Percentiles rank a stretch among this genome's conserved stretches.
phyloP scores from a whole-genome alignment of 1,140 invertebrate genomes.

The Pseudachorutes palmiensis region DNA sequence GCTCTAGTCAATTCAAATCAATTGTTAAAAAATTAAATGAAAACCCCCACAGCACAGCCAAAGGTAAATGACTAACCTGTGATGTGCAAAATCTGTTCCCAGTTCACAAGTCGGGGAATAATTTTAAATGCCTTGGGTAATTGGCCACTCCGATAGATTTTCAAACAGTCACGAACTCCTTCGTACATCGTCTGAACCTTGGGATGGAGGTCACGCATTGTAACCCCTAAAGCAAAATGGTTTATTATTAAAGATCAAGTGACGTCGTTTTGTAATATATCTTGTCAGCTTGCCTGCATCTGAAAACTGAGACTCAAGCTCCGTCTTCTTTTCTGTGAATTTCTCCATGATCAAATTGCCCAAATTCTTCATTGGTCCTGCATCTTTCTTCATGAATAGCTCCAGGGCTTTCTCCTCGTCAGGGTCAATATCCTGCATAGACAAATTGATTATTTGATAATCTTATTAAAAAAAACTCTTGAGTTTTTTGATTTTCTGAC shows the following conservation, averaged over 20 bases:
- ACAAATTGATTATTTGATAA: no score
- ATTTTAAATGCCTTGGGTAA: slow-evolving; percentile 97
- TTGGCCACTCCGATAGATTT: slow-evolving; percentile 88
- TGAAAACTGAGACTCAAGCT: slow-evolving; percentile 75
- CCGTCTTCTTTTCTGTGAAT: slow-evolving; percentile 84
- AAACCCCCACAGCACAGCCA: no score
- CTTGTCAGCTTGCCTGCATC: slow-evolving; percentile 52
- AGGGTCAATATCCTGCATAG: slow-evolving; percentile 59
- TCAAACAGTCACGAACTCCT: slow-evolving; percentile 74
- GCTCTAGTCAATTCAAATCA: slow-evolving; percentile 48
- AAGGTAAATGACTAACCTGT: slow-evolving; percentile 48
- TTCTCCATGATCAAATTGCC: slow-evolving; percentile 88
- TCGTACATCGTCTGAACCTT: slow-evolving; percentile 69
- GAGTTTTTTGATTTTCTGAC: no score
- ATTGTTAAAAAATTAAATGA: background rate
- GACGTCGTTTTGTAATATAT: background rate
- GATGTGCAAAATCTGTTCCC: slow-evolving; percentile 90
- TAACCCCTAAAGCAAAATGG: slow-evolving; percentile 46
- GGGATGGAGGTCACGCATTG: slow-evolving; percentile 71
- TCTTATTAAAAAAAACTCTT: no score
- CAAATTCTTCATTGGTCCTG: slow-evolving; percentile 57
- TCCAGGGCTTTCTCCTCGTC: slow-evolving; percentile 80
- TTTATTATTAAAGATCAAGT: background rate
- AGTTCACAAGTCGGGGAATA: slow-evolving; percentile 83
- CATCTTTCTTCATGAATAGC: slow-evolving; percentile 70